These are phyloP conservation scores for Meandrusa payeni DNA, from an alignment of 2,888 invertebrate species.

Conservation along the genomic window DNA sequence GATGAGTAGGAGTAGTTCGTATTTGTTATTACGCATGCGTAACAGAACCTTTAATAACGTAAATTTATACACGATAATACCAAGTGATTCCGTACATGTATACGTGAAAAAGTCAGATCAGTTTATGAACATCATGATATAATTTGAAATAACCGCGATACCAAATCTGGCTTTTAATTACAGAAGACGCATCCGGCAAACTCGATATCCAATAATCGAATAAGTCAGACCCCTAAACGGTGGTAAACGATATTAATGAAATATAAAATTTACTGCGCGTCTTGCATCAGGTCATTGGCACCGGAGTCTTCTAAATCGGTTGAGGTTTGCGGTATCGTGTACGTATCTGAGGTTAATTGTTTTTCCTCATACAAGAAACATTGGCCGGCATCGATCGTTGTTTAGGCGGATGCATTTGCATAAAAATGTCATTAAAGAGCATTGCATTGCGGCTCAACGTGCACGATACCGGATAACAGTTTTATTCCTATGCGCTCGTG, in stretches of 20 bases:
- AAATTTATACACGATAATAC: too few species aligned
- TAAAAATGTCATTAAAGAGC: conserved; percentile 18
- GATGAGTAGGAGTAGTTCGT: too few species aligned
- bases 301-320: conserved; percentile 43
- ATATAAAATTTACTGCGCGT: conserved; percentile 52
- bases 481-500: background rate
- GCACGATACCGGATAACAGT: background rate
- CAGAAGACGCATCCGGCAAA: conserved; percentile 33
- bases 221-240: conserved; percentile 52
- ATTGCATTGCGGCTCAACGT: background rate
- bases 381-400: conserved; percentile 14
- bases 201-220: conserved; percentile 46
- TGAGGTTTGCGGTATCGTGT: conserved; percentile 29
- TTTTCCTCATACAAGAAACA: conserved; percentile 15
- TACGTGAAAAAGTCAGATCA: too few species aligned
- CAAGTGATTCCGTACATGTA: too few species aligned
- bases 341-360: conserved; percentile 11
- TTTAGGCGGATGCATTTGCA: conserved; percentile 19
- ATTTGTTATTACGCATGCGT: too few species aligned
- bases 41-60: too few species aligned
- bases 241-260: conserved; percentile 61
- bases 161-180: conserved; percentile 26
- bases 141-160: conserved; percentile 16
- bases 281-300: conserved; percentile 50
- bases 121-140: conserved; percentile 5